phyloP scores from a whole-genome alignment of 2,888 invertebrate genomes.

The Cacoxenus indagator region DNA sequence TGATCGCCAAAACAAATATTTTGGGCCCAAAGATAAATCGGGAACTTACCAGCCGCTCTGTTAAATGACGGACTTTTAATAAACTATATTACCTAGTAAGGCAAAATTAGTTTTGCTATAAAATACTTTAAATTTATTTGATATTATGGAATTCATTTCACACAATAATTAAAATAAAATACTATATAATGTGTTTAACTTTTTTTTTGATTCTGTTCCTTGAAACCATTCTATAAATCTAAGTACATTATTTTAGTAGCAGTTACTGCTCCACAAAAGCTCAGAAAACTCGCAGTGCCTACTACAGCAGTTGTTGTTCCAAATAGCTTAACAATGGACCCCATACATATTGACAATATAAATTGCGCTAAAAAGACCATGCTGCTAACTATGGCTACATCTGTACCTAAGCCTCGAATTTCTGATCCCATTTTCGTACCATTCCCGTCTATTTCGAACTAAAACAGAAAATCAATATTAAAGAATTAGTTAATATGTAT shows the following conservation, averaged over 20 bases:
- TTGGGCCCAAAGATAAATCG: no score
- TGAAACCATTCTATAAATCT: slow-evolving; percentile 76
- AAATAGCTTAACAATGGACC: slow-evolving; percentile 82
- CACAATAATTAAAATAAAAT: no score
- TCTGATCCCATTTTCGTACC: slow-evolving; percentile 75
- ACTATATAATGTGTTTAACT: no score
- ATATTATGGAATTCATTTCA: no score
- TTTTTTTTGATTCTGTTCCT: no score
- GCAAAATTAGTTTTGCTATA: no score
- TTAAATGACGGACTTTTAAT: no score
- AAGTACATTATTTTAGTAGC: slow-evolving; percentile 92
- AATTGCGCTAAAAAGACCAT: slow-evolving; percentile 98
- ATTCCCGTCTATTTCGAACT: slow-evolving; percentile 76
- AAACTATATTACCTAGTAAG: no score
- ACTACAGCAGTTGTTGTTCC: slow-evolving; percentile 93
- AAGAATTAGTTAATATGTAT: neutral
- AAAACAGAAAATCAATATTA: slow-evolving; percentile 38
- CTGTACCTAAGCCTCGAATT: slow-evolving; percentile 93
- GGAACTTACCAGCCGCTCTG: no score
- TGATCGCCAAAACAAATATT: no score
- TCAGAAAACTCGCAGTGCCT: slow-evolving; percentile 85
- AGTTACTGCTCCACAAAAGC: slow-evolving; percentile 85
- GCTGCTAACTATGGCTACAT: slow-evolving; percentile 93
- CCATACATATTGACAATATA: slow-evolving; percentile 88
- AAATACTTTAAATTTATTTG: no score